Conservation (phyloP, 2,797 vertebrate genomes). For the Neomorphus geoffroyi region DNA sequence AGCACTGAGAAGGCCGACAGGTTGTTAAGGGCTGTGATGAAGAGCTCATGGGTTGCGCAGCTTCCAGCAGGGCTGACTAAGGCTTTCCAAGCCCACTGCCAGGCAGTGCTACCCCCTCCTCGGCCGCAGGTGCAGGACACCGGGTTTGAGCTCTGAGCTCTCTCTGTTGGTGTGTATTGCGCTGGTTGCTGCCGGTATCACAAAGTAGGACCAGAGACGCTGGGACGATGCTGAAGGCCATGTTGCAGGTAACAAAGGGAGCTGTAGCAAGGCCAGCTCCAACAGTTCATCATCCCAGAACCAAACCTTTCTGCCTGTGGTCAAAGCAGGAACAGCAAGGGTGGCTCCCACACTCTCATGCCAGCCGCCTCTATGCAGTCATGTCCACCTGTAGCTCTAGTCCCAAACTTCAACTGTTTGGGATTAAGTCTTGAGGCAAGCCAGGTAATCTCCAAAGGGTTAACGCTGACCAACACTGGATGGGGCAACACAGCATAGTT, state of each 20-base stretch:
- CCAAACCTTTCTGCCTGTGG: not conserved
- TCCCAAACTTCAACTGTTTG: rapidly evolving
- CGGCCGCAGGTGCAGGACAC: not conserved
- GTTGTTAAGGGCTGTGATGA: not conserved
- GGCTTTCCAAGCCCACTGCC: rapidly evolving
- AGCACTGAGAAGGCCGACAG: rapidly evolving
- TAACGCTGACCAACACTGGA: not conserved
- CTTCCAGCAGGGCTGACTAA: not conserved
- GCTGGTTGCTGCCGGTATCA: not conserved
- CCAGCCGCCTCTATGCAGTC: rapidly evolving
- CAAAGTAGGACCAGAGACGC: not conserved
- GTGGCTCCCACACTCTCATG: rapidly evolving
- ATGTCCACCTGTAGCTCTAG: rapidly evolving
- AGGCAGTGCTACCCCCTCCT: rapidly evolving
- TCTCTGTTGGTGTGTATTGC: no score
- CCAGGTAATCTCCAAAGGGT: no score
- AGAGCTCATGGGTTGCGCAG: not conserved
- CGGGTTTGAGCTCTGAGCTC: no score
- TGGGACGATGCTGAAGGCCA: not conserved
- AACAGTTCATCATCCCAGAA: no score
- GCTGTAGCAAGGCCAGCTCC: rapidly evolving
- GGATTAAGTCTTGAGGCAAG: not conserved
- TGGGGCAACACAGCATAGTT: not conserved
- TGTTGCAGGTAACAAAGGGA: not conserved
- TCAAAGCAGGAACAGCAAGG: not conserved